Conservation (phyloP, 2,113 vertebrate species). For the Phaethornis superciliosus region DNA sequence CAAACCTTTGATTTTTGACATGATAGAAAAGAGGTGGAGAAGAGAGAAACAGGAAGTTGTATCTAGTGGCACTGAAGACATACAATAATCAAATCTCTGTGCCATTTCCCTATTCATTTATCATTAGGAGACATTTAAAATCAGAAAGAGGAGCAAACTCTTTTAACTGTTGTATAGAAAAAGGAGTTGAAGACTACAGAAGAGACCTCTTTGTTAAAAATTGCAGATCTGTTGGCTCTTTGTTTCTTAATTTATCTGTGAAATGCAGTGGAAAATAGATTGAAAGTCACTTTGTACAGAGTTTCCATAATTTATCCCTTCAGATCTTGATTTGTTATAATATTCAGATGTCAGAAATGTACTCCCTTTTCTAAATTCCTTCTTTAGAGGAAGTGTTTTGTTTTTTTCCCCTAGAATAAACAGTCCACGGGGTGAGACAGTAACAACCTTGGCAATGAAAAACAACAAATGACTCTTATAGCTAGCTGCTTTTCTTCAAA, state of each 20-base stretch:
- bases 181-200: not conserved
- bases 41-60: not conserved
- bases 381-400: not conserved
- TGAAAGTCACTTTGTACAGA: not conserved
- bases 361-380: not conserved
- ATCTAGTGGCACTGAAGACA: not conserved
- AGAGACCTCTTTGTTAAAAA: not conserved
- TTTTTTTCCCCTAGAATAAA: not conserved
- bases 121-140: not conserved
- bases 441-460: constrained; percentile 5
- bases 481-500: not conserved
- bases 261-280: not conserved
- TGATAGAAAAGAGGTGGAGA: not conserved
- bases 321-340: not conserved
- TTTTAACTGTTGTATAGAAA: not conserved
- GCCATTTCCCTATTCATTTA: constrained; percentile 31
- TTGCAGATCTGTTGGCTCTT: not conserved
- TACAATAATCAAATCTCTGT: not conserved
- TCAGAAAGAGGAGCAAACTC: not conserved
- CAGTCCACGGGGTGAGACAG: not conserved
- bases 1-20: not conserved
- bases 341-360: not conserved
- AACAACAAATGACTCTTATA: not conserved
- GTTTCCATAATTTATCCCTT: not conserved
- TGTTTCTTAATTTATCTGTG: not conserved